A percentile compares a stretch with the other conserved stretches of the same genome.
Conservation (phyloP, 1,140 invertebrate species). For the Brachionus manjavacas region DNA sequence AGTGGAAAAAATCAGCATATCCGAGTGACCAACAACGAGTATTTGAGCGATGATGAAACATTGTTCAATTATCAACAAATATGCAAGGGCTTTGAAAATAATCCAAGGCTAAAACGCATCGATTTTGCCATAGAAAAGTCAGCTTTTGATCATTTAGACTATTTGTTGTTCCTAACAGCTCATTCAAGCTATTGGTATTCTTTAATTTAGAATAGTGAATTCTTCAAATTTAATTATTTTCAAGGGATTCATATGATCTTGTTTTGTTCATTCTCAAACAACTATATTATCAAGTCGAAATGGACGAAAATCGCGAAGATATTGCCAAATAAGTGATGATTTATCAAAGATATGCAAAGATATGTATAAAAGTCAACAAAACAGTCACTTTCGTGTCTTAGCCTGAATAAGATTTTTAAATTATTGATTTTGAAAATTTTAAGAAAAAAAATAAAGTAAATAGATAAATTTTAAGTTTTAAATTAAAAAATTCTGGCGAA, state of each 20-base stretch:
- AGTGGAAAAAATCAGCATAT: not conserved
- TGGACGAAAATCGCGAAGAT: not conserved
- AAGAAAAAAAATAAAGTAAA: no score
- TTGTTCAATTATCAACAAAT: not conserved
- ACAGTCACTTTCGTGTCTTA: not conserved
- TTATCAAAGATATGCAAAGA: no score
- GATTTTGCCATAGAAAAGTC: constrained; percentile 6
- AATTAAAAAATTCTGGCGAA: no score
- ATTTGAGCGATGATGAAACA: not conserved
- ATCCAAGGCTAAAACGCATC: not conserved
- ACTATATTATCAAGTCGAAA: constrained; percentile 13
- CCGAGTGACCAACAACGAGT: constrained; percentile 2
- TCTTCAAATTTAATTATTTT: not conserved
- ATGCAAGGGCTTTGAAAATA: not conserved
- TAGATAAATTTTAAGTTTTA: no score
- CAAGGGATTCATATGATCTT: constrained; percentile 12
- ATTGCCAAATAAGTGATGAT: not conserved
- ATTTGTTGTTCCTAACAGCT: not conserved
- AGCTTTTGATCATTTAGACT: not conserved
- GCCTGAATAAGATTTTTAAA: not conserved
- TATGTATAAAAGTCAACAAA: no score
- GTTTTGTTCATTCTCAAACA: not conserved
- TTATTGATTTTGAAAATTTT: no score
- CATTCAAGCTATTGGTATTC: constrained; percentile 12
- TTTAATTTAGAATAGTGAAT: not conserved